Percentiles rank a stretch among this genome's conserved stretches.
Evolutionary conservation across 2,113 vertebrate species (phyloP).

Genomic region (Marmota flaviventris): DNA sequence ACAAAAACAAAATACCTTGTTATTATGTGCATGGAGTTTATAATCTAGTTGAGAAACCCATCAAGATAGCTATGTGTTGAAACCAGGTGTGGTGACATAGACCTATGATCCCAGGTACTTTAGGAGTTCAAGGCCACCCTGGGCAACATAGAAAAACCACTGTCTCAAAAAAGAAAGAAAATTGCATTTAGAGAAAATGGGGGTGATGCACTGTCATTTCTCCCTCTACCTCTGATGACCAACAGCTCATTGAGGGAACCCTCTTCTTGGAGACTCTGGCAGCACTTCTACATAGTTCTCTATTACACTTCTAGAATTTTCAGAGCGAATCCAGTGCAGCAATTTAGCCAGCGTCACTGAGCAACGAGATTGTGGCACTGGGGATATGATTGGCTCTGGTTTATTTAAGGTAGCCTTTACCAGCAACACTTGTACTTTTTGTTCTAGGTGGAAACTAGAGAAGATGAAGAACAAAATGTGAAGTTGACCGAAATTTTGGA

Average conservation of each 20-base stretch:
- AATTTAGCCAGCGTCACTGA: neutral
- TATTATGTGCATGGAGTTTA: neutral
- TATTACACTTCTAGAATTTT: neutral
- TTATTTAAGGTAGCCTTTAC: slow-evolving; percentile 26
- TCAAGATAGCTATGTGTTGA: neutral
- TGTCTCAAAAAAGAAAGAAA: neutral
- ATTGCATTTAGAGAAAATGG: neutral
- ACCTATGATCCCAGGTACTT: neutral
- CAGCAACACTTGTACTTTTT: neutral
- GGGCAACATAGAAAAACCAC: neutral
- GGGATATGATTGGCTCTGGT: neutral
- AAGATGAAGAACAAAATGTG: slow-evolving; percentile 97
- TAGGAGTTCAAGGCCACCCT: neutral
- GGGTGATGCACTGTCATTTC: neutral
- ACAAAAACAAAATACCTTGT: neutral
- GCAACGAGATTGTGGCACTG: neutral
- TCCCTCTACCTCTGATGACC: accelerated
- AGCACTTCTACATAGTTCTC: neutral
- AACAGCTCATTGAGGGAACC: neutral
- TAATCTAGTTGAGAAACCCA: neutral
- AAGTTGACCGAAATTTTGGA: slow-evolving; percentile 97
- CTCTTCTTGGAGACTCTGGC: neutral
- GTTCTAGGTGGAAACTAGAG: slow-evolving; percentile 95
- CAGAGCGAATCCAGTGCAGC: neutral
- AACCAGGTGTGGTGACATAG: neutral